Percentiles rank a stretch among this genome's conserved stretches.
These are phyloP conservation scores for Clistopyga incitator DNA, from an alignment of 2,888 invertebrate species.

Conservation along the genomic window DNA sequence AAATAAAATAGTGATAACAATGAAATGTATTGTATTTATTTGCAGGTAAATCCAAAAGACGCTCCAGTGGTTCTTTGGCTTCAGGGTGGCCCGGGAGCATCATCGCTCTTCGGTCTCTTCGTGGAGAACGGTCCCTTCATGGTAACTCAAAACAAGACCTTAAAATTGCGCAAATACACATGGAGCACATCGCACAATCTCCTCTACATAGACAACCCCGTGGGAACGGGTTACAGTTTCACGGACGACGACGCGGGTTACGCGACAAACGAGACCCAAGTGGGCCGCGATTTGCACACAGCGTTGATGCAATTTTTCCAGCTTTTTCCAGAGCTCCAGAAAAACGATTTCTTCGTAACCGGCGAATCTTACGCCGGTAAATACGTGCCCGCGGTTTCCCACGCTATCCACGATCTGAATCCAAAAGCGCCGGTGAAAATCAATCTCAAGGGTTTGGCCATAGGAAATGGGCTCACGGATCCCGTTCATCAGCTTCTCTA, in stretches of 20 bases:
- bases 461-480: slow-evolving; percentile 93
- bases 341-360: slow-evolving; percentile 93
- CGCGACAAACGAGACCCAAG: slow-evolving; percentile 91
- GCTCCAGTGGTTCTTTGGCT: slow-evolving; percentile 93
- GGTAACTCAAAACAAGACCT: slow-evolving; percentile 84
- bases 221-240: slow-evolving; percentile 96
- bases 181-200: slow-evolving; percentile 93
- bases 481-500: slow-evolving; percentile 92
- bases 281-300: slow-evolving; percentile 92
- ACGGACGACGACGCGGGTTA: slow-evolving; percentile 91
- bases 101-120: slow-evolving; percentile 92
- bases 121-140: slow-evolving; percentile 93
- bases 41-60: slow-evolving; percentile 84
- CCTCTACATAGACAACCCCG: slow-evolving; percentile 97
- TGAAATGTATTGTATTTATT: slow-evolving; percentile 7
- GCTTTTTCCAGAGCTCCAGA: slow-evolving; percentile 91
- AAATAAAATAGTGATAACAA: too few species aligned
- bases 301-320: slow-evolving; percentile 93
- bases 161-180: slow-evolving; percentile 89
- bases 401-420: slow-evolving; percentile 89
- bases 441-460: slow-evolving; percentile 89
- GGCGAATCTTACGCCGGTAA: slow-evolving; percentile 96
- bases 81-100: slow-evolving; percentile 94
- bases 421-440: slow-evolving; percentile 87
- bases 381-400: slow-evolving; percentile 91